phyloP scores from a whole-genome alignment of 2,113 vertebrate species.

The Strix aluco region DNA sequence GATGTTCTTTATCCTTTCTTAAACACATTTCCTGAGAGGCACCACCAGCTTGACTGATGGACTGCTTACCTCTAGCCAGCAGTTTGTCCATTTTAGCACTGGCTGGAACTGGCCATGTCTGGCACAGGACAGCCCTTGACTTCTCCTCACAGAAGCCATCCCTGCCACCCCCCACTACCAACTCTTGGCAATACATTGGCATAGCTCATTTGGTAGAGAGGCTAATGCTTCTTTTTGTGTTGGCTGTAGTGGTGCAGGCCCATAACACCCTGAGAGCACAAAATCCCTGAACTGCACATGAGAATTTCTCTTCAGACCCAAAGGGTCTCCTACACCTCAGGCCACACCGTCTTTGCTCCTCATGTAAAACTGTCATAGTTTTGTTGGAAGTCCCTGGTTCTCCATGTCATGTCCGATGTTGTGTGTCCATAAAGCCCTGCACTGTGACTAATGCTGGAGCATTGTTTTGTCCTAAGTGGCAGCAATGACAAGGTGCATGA shows the following conservation, averaged over 20 bases:
- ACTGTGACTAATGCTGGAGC: accelerated
- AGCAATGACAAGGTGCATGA: background rate
- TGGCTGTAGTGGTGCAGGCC: accelerated
- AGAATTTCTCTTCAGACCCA: background rate
- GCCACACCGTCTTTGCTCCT: background rate
- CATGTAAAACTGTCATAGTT: accelerated
- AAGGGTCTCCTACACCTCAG: background rate
- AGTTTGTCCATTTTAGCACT: accelerated
- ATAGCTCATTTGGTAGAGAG: background rate
- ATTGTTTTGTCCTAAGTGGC: background rate
- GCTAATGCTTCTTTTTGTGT: background rate
- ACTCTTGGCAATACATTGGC: background rate
- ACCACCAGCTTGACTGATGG: background rate
- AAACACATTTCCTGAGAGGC: background rate
- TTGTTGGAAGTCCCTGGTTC: background rate
- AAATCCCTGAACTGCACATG: background rate
- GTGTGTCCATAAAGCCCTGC: background rate
- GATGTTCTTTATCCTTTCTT: background rate
- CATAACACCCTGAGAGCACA: background rate
- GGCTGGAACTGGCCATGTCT: background rate
- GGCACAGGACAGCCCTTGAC: background rate
- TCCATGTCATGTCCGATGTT: background rate
- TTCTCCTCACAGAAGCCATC: background rate
- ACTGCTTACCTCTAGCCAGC: background rate
- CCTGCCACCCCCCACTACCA: background rate